Percentiles rank a stretch among this genome's conserved stretches.
phyloP scores from a whole-genome alignment of 2,797 vertebrate species.

The Chloroceryle inda region DNA sequence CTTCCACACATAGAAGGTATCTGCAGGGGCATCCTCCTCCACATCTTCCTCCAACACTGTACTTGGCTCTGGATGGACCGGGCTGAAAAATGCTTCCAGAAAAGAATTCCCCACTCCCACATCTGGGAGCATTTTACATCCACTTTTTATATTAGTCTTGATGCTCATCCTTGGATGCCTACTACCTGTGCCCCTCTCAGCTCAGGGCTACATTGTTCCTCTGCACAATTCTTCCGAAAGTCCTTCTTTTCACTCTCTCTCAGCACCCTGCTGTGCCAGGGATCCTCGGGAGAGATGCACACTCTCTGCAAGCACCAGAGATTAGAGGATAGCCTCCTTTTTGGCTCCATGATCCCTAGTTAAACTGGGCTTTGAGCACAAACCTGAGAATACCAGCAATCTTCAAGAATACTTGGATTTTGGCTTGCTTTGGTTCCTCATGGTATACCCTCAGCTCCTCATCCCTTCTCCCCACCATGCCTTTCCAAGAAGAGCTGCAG shows the following conservation, averaged over 20 bases:
- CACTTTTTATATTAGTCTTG: background rate
- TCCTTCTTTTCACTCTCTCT: background rate
- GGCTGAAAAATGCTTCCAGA: background rate
- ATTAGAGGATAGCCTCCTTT: background rate
- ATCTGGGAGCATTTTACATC: background rate
- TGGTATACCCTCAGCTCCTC: background rate
- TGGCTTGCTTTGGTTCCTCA: background rate
- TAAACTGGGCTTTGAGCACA: background rate
- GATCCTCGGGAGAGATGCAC: fast-evolving
- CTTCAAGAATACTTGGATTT: background rate
- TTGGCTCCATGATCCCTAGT: fast-evolving
- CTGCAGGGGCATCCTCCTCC: background rate
- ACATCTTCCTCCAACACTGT: background rate
- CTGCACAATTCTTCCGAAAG: background rate
- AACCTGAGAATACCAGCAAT: background rate
- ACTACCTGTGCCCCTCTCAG: background rate
- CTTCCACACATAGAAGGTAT: background rate
- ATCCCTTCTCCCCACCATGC: background rate
- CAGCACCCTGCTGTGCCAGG: background rate
- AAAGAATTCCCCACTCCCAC: background rate
- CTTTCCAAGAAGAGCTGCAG: background rate
- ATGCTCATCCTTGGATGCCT: background rate
- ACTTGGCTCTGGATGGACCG: background rate
- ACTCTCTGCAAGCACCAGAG: background rate
- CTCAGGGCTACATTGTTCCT: background rate